Evolutionary conservation across 2,797 vertebrate genomes (phyloP).

Genomic region (Champsocephalus gunnari): DNA sequence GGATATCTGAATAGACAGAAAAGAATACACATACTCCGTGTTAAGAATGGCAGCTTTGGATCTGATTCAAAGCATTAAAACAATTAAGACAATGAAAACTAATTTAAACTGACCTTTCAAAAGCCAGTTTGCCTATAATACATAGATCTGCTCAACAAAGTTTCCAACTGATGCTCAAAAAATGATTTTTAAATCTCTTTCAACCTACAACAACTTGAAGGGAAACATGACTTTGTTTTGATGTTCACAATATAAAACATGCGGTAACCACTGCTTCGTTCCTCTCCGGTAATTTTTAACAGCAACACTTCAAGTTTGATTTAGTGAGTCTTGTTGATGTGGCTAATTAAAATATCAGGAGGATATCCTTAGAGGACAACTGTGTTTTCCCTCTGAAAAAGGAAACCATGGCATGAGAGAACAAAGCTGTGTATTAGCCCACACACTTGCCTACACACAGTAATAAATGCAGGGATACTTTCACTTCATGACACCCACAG

Average conservation of each 20-base stretch:
- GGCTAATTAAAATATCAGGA: constrained; percentile 8
- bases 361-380: constrained; percentile 25
- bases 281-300: neutral
- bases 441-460: constrained; percentile 49
- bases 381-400: constrained; percentile 33
- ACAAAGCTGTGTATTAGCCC: constrained; percentile 46
- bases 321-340: neutral
- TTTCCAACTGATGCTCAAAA: neutral
- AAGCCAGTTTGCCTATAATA: neutral
- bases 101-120: neutral
- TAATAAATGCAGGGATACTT: constrained; percentile 49
- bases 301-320: neutral
- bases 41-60: neutral
- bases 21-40: constrained; percentile 13
- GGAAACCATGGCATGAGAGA: constrained; percentile 41
- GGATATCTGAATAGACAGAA: constrained; percentile 87
- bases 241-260: neutral
- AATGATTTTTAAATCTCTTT: neutral
- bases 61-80: constrained; percentile 2
- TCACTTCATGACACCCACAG: constrained; percentile 66
- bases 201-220: neutral
- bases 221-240: neutral
- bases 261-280: neutral
- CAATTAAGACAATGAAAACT: constrained; percentile 7
- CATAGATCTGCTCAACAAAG: neutral